phyloP scores from a whole-genome alignment of 2,797 vertebrate genomes.

The Trachops cirrhosus region DNA sequence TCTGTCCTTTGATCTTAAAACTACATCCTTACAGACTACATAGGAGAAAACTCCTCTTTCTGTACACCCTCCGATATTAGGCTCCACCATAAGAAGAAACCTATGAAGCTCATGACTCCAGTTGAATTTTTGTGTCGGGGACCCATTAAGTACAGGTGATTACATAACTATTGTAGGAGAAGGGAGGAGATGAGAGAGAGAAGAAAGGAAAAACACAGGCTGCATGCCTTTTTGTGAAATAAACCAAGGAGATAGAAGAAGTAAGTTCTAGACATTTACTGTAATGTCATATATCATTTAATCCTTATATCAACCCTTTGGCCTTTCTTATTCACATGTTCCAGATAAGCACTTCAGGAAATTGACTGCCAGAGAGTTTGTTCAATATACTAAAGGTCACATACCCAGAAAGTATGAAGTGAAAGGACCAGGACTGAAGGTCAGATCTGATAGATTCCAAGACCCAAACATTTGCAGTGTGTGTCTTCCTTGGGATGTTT shows the following conservation, averaged over 20 bases:
- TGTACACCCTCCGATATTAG: neutral
- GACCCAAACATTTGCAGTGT: neutral
- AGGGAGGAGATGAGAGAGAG: neutral
- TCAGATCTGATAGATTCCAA: neutral
- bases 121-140: too few species aligned
- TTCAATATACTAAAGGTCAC: neutral
- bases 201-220: neutral
- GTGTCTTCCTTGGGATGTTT: neutral
- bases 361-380: neutral
- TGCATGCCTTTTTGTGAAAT: neutral
- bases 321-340: neutral
- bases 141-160: neutral
- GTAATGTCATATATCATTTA: neutral
- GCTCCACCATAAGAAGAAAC: neutral
- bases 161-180: rapidly evolving
- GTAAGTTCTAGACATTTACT: neutral
- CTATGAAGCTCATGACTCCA: neutral
- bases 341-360: neutral
- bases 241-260: neutral
- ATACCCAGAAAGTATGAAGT: neutral
- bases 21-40: neutral
- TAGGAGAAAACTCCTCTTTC: neutral
- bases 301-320: neutral
- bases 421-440: neutral
- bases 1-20: conserved; percentile 22